These are phyloP conservation scores for Sparidentex hasta DNA, from an alignment of 2,797 vertebrate genomes.

Conservation along the genomic window DNA sequence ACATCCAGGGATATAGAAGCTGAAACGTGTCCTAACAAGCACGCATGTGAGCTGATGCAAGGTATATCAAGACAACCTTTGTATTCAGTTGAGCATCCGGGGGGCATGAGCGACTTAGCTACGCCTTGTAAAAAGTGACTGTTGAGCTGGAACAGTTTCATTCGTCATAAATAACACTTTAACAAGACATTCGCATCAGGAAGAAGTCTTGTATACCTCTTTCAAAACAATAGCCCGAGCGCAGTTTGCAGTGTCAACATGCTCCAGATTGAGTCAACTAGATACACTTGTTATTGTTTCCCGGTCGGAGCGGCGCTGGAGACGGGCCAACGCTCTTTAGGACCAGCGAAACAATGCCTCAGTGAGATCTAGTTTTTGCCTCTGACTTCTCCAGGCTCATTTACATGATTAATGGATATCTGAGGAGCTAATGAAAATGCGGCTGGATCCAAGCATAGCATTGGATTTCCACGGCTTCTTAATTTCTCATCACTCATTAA, in stretches of 20 bases:
- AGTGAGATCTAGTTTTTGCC: slow-evolving; percentile 55
- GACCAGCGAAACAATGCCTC: slow-evolving; percentile 53
- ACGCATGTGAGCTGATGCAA: slow-evolving; percentile 23
- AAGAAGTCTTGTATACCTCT: slow-evolving; percentile 42
- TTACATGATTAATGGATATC: slow-evolving; percentile 68
- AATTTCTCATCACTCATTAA: slow-evolving; percentile 59
- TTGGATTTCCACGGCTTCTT: slow-evolving; percentile 55
- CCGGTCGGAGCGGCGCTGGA: slow-evolving; percentile 53
- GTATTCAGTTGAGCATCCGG: slow-evolving; percentile 46
- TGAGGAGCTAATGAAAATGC: slow-evolving; percentile 60
- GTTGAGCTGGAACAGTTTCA: slow-evolving; percentile 44
- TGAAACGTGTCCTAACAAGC: slow-evolving; percentile 47
- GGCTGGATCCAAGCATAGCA: slow-evolving; percentile 61
- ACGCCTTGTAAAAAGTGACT: slow-evolving; percentile 44
- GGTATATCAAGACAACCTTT: slow-evolving; percentile 47
- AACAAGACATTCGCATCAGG: slow-evolving; percentile 43
- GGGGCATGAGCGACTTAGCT: slow-evolving; percentile 44
- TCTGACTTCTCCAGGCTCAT: slow-evolving; percentile 56
- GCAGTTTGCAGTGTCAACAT: slow-evolving; percentile 57
- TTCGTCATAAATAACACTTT: slow-evolving; percentile 64
- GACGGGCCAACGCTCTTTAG: slow-evolving; percentile 50
- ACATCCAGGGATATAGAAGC: slow-evolving; percentile 34
- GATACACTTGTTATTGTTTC: slow-evolving; percentile 65
- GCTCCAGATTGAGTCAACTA: slow-evolving; percentile 53
- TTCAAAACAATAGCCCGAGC: slow-evolving; percentile 50